Base-by-base conservation (phyloP, 2,113 vertebrate species). In the Thomomys bottae region DNA sequence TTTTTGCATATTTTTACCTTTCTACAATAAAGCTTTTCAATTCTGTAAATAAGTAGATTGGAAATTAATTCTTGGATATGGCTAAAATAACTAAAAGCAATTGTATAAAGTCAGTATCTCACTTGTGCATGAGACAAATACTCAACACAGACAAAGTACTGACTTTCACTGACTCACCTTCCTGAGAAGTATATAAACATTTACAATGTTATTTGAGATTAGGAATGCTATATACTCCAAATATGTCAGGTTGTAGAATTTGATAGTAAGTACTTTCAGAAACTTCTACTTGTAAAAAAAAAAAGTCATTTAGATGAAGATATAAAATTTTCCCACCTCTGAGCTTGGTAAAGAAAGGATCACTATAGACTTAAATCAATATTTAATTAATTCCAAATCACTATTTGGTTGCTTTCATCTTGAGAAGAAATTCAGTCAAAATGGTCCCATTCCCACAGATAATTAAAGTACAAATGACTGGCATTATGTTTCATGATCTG, bases 361-460 rank as follows among this genome's bases (percentile, higher is more conserved):
- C 42, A 64, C 20, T 87, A 40, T 92, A 54, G 59, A 67, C 36
- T 80, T 75, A 76, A 87, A 77, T 89, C 86, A 36, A 15, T 85
- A 82, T 42, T 93, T 92, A 64, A 88, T 77, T 64, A 87, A 84
- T 67, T 23, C 17, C 78, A 84, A 78, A 42, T 84, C 59, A 79
- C 54, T 57, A 72, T 49, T 80, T 91, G 87, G 40, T 32, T 72
- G 20, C 20, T 54, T 75, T 92, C 49, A 59, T 89, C 78, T 61
- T 78, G 61, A 89, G 36, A 88, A 89, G 21, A 77, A 86, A 84
- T 87, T 77, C 40, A n/a, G 40, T 68, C 38, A 73, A 81, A 91
- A 73, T 63, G 28, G 15, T 38, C 40, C 70, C 5, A 17, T 26
- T 81, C 18, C 14, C 1, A 0, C 18, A 15, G 70, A 71, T 28